Evolutionary conservation across 2,797 vertebrate species (phyloP).

Genomic region (Denticeps clupeoides): DNA sequence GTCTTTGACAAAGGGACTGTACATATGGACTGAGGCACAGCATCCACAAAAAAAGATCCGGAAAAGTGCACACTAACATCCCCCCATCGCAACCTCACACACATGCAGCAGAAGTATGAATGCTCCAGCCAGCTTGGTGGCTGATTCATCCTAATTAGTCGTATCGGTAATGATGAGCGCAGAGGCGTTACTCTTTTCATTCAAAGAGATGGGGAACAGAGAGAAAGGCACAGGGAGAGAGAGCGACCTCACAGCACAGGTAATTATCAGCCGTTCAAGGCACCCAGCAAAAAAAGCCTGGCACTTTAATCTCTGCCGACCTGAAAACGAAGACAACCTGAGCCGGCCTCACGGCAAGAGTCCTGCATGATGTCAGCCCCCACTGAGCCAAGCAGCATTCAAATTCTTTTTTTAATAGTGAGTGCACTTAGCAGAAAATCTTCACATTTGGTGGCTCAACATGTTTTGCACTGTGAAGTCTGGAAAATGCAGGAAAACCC

Average conservation of each 20-base stretch:
- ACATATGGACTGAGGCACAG: background rate
- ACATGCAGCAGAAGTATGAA: background rate
- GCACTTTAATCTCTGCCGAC: no score
- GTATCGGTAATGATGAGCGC: slow-evolving; percentile 23
- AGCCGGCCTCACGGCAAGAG: no score
- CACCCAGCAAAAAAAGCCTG: no score
- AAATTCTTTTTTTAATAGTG: no score
- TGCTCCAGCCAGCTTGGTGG: slow-evolving; percentile 3
- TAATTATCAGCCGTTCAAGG: slow-evolving; percentile 40
- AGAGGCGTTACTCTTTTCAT: slow-evolving; percentile 12
- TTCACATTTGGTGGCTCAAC: no score
- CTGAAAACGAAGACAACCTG: no score
- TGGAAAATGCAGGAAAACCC: no score
- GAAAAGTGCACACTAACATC: background rate
- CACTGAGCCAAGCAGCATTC: no score
- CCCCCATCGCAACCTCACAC: slow-evolving; percentile 4
- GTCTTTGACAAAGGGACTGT: background rate
- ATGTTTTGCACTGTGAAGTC: no score
- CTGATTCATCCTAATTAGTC: slow-evolving; percentile 23
- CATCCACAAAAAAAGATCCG: background rate
- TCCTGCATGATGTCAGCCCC: no score
- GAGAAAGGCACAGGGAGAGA: no score
- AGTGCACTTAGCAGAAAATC: no score
- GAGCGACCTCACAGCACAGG: slow-evolving; percentile 25
- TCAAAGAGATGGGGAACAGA: slow-evolving; percentile 6